Base-by-base conservation (phyloP, 2,113 vertebrate species). In the Dicaeum eximium region DNA sequence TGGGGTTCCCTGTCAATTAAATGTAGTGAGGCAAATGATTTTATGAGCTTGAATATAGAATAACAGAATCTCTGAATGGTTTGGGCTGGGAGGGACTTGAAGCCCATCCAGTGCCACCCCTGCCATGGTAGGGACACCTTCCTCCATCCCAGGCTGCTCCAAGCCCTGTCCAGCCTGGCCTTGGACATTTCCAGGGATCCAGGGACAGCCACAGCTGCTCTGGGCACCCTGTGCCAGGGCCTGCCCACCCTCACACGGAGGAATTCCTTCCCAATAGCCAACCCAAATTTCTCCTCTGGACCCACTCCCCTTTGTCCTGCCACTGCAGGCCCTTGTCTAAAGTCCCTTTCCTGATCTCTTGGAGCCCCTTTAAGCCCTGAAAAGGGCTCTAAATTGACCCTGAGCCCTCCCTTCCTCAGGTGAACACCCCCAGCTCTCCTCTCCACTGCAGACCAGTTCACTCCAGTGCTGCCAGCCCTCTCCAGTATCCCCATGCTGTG, bases 401-500 rank as follows among this genome's bases (percentile, higher is more conserved):
- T 21, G 42, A 25, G 28, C 13, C 20, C n/a, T n/a, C 23, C 10
- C 44, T 51, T 37, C 22, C 28, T 22, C 37, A 7, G 15, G 2
- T 28, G 27, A 58, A 6, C 22, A 8, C 7, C 4, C 40, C 51
- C 60, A 73, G 21, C 53, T 33, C 79, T 70, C 47, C 78, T 40
- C 6, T 21, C 21, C 58, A 8, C 18, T 28, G 30, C 66, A 79
- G 37, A 56, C 33, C 58, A 51, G 15, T 4, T 81, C 10, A 2
- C 13, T 1, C 13, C 77, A 51, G 51, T 9, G 23, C n/a, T 40
- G 10, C 2, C 4, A 58, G 69, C 38, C 13, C 22, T 33, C 7
- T 15, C 80, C 51, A 58, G 13, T 45, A 13, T 13, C 1, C 0
- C 44, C 3, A 1, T 1, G 24, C 20, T 2, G 0, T 21, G 47